Conservation (phyloP, 2,797 vertebrate species). For the Peromyscus melanophrys region DNA sequence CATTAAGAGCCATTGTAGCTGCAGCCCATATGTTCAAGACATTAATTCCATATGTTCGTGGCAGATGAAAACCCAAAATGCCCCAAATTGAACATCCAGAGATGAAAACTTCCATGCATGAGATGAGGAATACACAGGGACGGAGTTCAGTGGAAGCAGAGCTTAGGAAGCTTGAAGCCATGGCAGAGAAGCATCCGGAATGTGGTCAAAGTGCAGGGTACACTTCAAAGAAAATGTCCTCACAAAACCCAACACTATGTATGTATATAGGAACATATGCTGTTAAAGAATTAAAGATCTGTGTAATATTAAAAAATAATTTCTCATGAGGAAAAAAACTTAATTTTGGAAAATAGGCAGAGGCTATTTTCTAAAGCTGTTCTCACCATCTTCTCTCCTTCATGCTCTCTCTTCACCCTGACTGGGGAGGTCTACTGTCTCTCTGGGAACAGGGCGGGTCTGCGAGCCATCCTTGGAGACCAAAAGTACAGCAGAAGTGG, state of each 20-base stretch:
- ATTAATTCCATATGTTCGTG: constrained; percentile 45
- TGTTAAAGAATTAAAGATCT: background rate
- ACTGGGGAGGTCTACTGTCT: background rate
- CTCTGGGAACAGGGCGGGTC: background rate
- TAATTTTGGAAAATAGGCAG: background rate
- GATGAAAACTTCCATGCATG: background rate
- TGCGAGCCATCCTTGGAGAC: background rate
- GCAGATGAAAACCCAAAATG: background rate
- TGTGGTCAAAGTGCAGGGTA: background rate
- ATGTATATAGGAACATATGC: background rate
- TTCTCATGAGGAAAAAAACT: background rate
- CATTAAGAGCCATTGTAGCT: background rate
- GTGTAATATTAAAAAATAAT: background rate
- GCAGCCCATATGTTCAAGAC: constrained; percentile 52
- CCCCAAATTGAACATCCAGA: constrained; percentile 32
- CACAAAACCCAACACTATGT: background rate
- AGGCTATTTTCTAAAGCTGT: background rate
- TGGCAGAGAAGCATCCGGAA: background rate
- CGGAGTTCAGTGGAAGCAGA: background rate
- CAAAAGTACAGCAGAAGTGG: background rate
- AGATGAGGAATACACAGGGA: background rate
- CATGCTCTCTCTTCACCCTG: no score
- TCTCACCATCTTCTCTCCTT: fast-evolving
- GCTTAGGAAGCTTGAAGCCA: background rate
- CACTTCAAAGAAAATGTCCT: background rate